These are phyloP conservation scores for Oikopleura vanhoeffeni DNA, from an alignment of 23 tunicate species.

Conservation along the genomic window DNA sequence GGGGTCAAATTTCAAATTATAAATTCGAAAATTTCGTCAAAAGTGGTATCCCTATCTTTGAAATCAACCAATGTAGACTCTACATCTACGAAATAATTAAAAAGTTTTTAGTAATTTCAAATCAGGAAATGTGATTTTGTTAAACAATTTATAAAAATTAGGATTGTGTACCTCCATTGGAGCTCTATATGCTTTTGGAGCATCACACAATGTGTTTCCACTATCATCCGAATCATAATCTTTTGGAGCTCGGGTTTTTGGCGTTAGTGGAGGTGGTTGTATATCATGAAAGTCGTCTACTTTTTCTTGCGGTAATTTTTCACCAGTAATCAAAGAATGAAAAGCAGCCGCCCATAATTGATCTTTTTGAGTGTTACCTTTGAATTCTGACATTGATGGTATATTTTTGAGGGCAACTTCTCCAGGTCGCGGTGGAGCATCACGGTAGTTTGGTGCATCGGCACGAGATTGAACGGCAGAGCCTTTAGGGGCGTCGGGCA, in stretches of 20 bases:
- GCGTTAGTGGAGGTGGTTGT: neutral
- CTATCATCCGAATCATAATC: neutral
- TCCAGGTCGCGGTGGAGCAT: constrained; percentile 14
- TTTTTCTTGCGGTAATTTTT: neutral
- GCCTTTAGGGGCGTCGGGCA: constrained; percentile 8
- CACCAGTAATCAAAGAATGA: neutral
- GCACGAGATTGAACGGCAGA: neutral
- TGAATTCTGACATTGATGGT: neutral
- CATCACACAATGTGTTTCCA: neutral
- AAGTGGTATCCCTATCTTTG: no score
- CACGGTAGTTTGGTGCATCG: constrained; percentile 4
- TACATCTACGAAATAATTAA: no score
- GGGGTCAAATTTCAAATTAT: no score
- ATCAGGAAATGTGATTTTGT: no score
- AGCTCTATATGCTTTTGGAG: neutral
- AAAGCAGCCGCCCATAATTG: constrained; percentile 12
- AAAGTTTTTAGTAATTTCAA: no score
- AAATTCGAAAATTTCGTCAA: no score
- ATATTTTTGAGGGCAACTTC: neutral
- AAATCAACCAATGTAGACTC: no score
- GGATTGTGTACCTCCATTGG: no score
- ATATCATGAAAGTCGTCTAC: neutral
- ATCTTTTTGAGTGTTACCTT: neutral
- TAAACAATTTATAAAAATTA: no score
- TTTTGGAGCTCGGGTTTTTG: neutral